phyloP scores from a whole-genome alignment of 1,140 invertebrate genomes.

The Berghia stephanieae region DNA sequence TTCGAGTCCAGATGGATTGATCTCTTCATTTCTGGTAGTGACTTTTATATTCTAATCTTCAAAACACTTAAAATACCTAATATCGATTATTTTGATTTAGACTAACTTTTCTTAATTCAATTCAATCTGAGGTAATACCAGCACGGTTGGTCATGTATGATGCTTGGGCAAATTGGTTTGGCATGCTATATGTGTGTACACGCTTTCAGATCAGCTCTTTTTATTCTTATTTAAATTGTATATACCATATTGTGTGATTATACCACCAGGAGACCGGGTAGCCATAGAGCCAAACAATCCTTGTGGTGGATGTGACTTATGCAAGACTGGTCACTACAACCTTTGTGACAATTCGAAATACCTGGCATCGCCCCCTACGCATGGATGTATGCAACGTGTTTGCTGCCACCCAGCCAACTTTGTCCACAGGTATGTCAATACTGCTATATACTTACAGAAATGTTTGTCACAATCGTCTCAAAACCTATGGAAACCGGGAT shows the following conservation, averaged over 20 bases:
- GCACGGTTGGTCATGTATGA: neutral
- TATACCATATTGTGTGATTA: neutral
- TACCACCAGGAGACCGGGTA: conserved; percentile 82
- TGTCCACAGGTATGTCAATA: conserved; percentile 6
- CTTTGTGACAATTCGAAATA: conserved; percentile 84
- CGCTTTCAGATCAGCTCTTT: neutral
- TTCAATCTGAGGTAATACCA: neutral
- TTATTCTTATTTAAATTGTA: neutral
- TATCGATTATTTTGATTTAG: too few relatives aligned
- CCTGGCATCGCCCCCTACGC: conserved; percentile 85
- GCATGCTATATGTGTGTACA: neutral
- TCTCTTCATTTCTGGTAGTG: too few relatives aligned
- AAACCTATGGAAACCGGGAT: neutral
- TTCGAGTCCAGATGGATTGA: too few relatives aligned
- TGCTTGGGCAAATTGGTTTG: neutral
- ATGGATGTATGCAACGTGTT: conserved; percentile 84
- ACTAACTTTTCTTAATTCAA: too few relatives aligned
- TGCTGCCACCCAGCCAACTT: conserved; percentile 82
- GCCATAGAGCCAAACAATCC: conserved; percentile 93
- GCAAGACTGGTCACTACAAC: conserved; percentile 89
- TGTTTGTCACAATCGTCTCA: neutral
- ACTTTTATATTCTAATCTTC: too few relatives aligned
- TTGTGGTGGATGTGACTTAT: conserved; percentile 84
- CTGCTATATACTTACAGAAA: neutral
- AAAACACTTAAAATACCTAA: too few relatives aligned